Evolutionary conservation across 2,113 vertebrate genomes (phyloP).

Genomic region (Cacatua alba): DNA sequence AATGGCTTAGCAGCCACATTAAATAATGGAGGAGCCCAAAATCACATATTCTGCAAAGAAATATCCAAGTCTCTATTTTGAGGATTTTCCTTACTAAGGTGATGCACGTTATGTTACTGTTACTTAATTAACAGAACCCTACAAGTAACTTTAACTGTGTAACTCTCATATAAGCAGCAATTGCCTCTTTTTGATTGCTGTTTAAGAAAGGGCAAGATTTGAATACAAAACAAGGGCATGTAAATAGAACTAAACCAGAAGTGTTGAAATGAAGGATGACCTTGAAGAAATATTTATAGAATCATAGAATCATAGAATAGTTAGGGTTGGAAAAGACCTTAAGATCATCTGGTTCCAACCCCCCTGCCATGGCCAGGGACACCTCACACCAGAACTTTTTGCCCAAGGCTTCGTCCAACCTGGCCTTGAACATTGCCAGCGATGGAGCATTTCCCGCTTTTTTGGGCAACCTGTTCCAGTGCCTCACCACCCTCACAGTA

Average conservation of each 20-base stretch:
- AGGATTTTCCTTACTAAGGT: background rate
- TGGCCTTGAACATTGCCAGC: background rate
- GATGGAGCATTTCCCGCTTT: background rate
- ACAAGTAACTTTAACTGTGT: background rate
- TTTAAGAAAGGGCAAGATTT: background rate
- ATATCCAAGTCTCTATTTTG: background rate
- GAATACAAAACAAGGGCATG: background rate
- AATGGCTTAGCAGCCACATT: background rate
- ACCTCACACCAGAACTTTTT: background rate
- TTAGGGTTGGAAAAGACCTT: background rate
- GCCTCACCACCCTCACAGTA: background rate
- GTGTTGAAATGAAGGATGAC: background rate
- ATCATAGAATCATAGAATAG: background rate
- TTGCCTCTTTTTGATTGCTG: background rate
- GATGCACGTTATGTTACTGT: background rate
- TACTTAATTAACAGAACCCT: background rate
- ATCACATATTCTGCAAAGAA: background rate
- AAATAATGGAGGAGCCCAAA: background rate
- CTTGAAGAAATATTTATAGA: background rate
- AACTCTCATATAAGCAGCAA: background rate
- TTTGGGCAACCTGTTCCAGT: background rate
- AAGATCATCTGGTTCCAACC: background rate
- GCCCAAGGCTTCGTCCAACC: background rate
- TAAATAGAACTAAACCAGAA: background rate
- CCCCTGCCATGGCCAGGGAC: background rate